These are phyloP conservation scores for Progne subis DNA, from an alignment of 2,113 vertebrate genomes.

Conservation along the genomic window DNA sequence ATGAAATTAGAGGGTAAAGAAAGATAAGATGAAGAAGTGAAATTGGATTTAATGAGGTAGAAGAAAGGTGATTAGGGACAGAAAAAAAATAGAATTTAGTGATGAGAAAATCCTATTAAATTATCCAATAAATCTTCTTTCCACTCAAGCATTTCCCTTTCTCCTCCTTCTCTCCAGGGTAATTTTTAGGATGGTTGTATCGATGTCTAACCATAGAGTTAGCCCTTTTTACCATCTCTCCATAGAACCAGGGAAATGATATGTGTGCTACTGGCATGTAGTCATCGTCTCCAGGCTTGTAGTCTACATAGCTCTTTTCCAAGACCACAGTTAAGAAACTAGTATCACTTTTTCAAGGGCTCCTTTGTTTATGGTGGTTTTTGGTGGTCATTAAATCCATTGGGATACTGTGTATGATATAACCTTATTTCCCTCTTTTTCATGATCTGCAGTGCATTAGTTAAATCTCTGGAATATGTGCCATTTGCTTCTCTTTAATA, in stretches of 20 bases:
- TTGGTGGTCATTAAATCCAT: not conserved
- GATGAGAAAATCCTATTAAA: conserved; percentile 64
- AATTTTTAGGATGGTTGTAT: not conserved
- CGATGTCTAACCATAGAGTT: not conserved
- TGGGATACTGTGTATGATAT: not conserved
- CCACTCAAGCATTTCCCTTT: not conserved
- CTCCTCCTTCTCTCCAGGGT: not conserved
- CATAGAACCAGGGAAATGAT: not conserved
- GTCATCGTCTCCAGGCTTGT: not conserved
- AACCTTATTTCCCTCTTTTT: not conserved
- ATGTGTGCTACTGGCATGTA: not conserved
- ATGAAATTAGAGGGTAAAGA: conserved; percentile 55
- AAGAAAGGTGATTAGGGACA: conserved; percentile 64
- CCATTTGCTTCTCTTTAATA: not conserved
- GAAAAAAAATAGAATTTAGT: conserved; percentile 65
- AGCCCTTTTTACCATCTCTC: not conserved
- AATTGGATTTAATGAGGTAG: conserved; percentile 67
- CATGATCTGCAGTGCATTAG: not conserved
- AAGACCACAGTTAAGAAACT: not conserved
- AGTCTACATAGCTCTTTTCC: not conserved
- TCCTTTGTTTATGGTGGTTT: not conserved
- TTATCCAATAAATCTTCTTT: conserved; percentile 55
- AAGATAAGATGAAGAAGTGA: conserved; percentile 38
- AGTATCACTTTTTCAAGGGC: not conserved
- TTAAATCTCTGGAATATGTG: not conserved